Base-by-base conservation (phyloP, 2,113 vertebrate genomes). In the Centrocercus urophasianus region DNA sequence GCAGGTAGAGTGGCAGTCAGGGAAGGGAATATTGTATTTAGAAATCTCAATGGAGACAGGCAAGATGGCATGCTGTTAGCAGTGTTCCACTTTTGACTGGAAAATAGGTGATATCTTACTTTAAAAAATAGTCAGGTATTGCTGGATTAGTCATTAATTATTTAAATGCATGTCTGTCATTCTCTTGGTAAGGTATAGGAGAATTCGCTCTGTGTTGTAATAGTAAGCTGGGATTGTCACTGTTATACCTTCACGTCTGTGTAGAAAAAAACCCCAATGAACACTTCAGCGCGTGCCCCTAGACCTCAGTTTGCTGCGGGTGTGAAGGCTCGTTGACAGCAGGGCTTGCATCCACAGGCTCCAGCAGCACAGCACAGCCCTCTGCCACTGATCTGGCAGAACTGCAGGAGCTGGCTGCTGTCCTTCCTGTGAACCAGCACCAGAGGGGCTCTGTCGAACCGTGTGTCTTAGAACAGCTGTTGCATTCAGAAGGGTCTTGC, bases 1-100 rank as follows among this genome's bases (percentile, higher is more conserved):
- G 97, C 81, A 32, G 83, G 86, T 79, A 90, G 83, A 93, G 90
- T 85, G 93, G 45, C 76, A 93, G 71, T 87, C 80, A 76, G 85
- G 60, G 36, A 38, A 65, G 77, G 32, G 45, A 77, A 81, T 83
- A 86, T 40, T 85, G 74, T 92, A 17, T 93, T 90, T 77, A 76
- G 77, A 88, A 89, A 70, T 47, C 42, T 94, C 88, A 52, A 2
- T 76, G 90, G 82, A 87, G 54, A 45, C 45, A 70, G 75, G 65
- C 45, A 90, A 95, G 45, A 91, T 90, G 84, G 86, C 48, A 78
- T 42, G 52, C 48, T 27, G 59, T 42, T 80, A 52, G 60, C 12
- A 25, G 50, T 71, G 70, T 11, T n/a, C 71, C 9, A 11, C 15
- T 27, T 3, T 57, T 38, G n/a, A 16, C 40, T 79, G 63, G 28